Conservation (phyloP, 2,113 vertebrate genomes). For the Chlorocebus sabaeus region DNA sequence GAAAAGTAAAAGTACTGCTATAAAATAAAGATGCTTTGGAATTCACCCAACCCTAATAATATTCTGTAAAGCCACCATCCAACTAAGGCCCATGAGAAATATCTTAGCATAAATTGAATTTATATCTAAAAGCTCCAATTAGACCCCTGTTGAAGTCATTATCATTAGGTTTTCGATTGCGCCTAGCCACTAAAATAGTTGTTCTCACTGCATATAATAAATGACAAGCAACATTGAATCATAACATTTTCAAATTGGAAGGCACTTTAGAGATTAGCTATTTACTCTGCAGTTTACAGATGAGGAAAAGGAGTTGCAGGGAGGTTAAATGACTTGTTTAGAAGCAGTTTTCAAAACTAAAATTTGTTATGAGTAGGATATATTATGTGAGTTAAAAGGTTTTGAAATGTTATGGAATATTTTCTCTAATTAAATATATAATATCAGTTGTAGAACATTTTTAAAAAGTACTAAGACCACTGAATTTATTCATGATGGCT, state of each 20-base stretch:
- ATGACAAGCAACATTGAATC: conserved; percentile 33
- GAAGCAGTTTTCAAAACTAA: conserved; percentile 10
- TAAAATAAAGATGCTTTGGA: conserved; percentile 32
- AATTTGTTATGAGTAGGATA: background rate
- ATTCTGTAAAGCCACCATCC: conserved; percentile 11
- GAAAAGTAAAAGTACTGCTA: background rate
- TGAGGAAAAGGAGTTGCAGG: background rate
- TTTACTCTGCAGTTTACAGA: background rate
- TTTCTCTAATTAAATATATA: background rate
- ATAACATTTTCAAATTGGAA: conserved; percentile 31
- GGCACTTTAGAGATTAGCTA: background rate
- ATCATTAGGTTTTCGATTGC: conserved; percentile 45
- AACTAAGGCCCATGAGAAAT: background rate
- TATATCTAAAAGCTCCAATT: conserved; percentile 48
- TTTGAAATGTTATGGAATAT: background rate
- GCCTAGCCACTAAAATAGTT: background rate
- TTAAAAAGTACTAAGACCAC: background rate
- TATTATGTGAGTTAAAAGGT: background rate
- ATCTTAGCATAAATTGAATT: conserved; percentile 19
- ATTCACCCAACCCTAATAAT: background rate
- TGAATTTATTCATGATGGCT: background rate
- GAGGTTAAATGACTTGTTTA: background rate
- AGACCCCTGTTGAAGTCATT: conserved; percentile 24
- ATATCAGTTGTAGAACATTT: background rate
- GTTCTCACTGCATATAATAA: conserved; percentile 44